Base-by-base conservation (phyloP, 2,113 vertebrate species). In the Trematomus loennbergii region DNA sequence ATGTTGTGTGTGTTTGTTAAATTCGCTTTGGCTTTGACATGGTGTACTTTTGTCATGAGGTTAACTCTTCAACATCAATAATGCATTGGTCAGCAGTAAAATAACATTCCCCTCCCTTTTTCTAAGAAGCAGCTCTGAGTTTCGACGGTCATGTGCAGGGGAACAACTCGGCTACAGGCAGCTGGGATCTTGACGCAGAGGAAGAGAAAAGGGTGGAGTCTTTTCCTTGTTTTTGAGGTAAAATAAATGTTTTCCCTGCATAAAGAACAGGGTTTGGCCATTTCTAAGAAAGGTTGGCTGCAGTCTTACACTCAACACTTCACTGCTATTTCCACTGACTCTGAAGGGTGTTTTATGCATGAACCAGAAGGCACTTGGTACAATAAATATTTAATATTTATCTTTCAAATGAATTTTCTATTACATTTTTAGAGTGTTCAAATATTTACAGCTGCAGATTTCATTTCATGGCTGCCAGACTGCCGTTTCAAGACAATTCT, bases 311-410 rank as follows among this genome's bases (percentile, higher is more conserved):
- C 74, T 77, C 49, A 25, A 81, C 82, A 66, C 65, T 76, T 71
- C 72, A 49, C 70, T 74, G 74, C 82, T 53, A 79, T 86, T 85
- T 84, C 82, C 72, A 75, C 62, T 62, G 78, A 84, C 71, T 87
- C 81, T 91, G 75, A 73, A 83, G 88, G 84, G 87, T 92, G 88
- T 91, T 93, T 92, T 87, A 93, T 93, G 91, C 90, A 90, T 93
- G 88, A 94, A 85, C 84, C 70, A 88, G 79, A 78, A 86, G 85
- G 85, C 90, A 83, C 84, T 90, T 83, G 87, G 89, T 83, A 86
- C 64, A 78, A 93, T 94, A 86, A 92, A 95, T 94, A 94, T 93
- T 94, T 93, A 76, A 94, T 92, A 92, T 93, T 94, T 92, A 92
- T 93, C 92, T 93, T 93, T 88, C 84, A 89, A 93, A 93, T 92